Conservation (phyloP, 2,113 vertebrate species). For the Brienomyrus longianalis region DNA sequence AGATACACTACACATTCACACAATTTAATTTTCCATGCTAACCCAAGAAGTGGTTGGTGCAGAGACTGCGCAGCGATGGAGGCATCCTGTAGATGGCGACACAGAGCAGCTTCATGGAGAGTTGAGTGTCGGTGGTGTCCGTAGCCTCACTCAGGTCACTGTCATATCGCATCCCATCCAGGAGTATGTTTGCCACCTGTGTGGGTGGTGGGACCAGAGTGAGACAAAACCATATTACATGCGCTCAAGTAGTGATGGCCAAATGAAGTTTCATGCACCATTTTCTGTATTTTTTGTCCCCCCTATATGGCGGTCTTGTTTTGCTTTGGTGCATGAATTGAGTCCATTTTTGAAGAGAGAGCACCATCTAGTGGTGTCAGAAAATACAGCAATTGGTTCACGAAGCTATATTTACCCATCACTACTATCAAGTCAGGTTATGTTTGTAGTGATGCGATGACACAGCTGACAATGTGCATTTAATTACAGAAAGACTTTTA, state of each 20-base stretch:
- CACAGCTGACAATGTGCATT: background rate
- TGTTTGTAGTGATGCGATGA: background rate
- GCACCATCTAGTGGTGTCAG: background rate
- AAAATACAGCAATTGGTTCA: background rate
- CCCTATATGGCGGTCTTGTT: background rate
- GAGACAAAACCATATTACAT: background rate
- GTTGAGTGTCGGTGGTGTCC: constrained; percentile 67
- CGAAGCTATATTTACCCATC: background rate
- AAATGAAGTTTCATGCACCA: background rate
- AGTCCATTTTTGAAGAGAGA: background rate
- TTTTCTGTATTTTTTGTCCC: background rate
- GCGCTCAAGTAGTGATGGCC: background rate
- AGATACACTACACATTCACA: background rate
- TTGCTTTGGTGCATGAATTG: background rate
- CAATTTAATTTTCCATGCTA: constrained; percentile 33
- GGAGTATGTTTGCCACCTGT: constrained; percentile 91
- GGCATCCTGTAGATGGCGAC: constrained; percentile 92
- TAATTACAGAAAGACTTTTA: background rate
- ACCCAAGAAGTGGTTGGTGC: constrained; percentile 98
- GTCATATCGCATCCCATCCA: constrained; percentile 89
- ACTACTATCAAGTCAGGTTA: background rate
- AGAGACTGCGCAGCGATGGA: constrained; percentile 81
- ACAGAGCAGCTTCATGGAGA: constrained; percentile 81
- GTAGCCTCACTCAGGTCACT: constrained; percentile 74
- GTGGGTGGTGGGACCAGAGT: constrained; percentile 16